Percentiles rank a stretch among this genome's conserved stretches.
Conservation (phyloP, 2,797 vertebrate species). For the Orestias chungarensis region DNA sequence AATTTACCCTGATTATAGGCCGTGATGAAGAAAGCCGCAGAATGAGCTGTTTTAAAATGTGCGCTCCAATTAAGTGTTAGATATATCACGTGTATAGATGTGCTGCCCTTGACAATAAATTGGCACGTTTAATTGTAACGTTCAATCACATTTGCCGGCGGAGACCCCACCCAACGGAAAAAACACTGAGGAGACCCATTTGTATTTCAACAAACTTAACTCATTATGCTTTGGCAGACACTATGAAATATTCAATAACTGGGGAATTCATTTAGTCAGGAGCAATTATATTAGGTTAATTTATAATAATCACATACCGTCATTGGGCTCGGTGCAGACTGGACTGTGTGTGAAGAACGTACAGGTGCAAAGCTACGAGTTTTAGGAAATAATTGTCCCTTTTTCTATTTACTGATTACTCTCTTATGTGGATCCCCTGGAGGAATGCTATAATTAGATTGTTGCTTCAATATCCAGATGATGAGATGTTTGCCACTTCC, state of each 20-base stretch:
- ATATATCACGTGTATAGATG: constrained; percentile 79
- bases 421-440: constrained; percentile 74
- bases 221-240: constrained; percentile 76
- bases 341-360: constrained; percentile 59
- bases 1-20: constrained; percentile 72
- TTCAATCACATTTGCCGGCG: constrained; percentile 76
- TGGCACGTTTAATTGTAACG: constrained; percentile 80
- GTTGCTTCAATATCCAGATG: constrained; percentile 78
- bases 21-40: constrained; percentile 60
- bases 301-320: constrained; percentile 68
- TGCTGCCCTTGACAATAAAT: constrained; percentile 81
- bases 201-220: constrained; percentile 78
- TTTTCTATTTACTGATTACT: constrained; percentile 80
- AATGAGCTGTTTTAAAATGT: constrained; percentile 72
- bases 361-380: constrained; percentile 74
- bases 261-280: constrained; percentile 74
- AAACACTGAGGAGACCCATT: constrained; percentile 72
- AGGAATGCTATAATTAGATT: constrained; percentile 78
- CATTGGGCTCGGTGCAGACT: constrained; percentile 49
- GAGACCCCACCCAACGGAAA: constrained; percentile 57
- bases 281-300: constrained; percentile 73
- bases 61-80: constrained; percentile 75
- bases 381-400: constrained; percentile 77
- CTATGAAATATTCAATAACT: constrained; percentile 80
- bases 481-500: constrained; percentile 65